Conservation (phyloP, 2,888 invertebrate species). For the Chelonus formosanus region DNA sequence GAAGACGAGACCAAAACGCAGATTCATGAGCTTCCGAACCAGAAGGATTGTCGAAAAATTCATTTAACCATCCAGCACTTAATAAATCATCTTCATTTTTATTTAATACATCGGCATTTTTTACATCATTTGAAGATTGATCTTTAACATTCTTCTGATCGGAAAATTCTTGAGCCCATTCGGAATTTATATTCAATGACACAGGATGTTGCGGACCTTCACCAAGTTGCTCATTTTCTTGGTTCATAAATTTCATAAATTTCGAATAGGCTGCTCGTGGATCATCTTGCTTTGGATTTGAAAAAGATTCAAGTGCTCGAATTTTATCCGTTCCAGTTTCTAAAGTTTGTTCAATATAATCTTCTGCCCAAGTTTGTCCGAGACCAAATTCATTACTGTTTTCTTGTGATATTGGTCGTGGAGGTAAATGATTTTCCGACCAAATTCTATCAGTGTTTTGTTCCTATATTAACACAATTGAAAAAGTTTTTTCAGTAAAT, state of each 20-base stretch:
- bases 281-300: slow-evolving; percentile 71
- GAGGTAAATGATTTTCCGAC: slow-evolving; percentile 53
- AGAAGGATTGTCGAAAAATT: slow-evolving; percentile 52
- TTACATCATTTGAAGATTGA: slow-evolving; percentile 51
- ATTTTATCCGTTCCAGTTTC: slow-evolving; percentile 54
- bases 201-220: slow-evolving; percentile 60
- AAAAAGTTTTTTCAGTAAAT: neutral
- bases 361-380: slow-evolving; percentile 72
- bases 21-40: slow-evolving; percentile 71
- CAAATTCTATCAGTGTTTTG: slow-evolving; percentile 65
- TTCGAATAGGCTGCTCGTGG: slow-evolving; percentile 78
- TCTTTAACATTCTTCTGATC: slow-evolving; percentile 61
- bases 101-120: slow-evolving; percentile 43
- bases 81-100: slow-evolving; percentile 51
- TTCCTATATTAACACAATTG: slow-evolving; percentile 46
- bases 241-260: slow-evolving; percentile 87
- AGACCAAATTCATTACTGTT: slow-evolving; percentile 63
- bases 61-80: slow-evolving; percentile 59
- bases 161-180: slow-evolving; percentile 67
- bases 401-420: slow-evolving; percentile 43
- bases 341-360: slow-evolving; percentile 67
- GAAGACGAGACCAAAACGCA: slow-evolving; percentile 72
- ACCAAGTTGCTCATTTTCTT: slow-evolving; percentile 72
- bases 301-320: slow-evolving; percentile 69
- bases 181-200: slow-evolving; percentile 62